phyloP scores from a whole-genome alignment of 2,113 vertebrate species.

The Coregonus clupeaformis region DNA sequence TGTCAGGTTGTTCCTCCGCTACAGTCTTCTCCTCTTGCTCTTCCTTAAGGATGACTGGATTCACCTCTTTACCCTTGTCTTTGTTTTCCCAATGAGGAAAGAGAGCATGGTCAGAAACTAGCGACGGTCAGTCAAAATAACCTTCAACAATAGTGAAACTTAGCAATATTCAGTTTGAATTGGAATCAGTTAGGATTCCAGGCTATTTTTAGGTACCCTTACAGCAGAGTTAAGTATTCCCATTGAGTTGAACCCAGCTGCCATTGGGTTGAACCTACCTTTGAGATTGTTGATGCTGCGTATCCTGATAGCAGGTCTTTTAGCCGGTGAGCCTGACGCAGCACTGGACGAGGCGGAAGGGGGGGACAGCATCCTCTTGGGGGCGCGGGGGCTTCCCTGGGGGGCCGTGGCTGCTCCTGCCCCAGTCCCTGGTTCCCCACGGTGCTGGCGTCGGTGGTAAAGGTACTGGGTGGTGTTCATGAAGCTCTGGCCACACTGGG shows the following conservation, averaged over 20 bases:
- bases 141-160: not conserved
- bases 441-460: slow-evolving; percentile 81
- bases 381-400: slow-evolving; percentile 30
- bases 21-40: slow-evolving; percentile 37
- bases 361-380: slow-evolving; percentile 49
- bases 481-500: slow-evolving; percentile 77
- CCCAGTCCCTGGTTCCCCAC: slow-evolving; percentile 4
- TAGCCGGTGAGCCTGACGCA: no score
- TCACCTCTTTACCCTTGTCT: slow-evolving; percentile 4
- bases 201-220: not conserved
- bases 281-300: slow-evolving; percentile 32
- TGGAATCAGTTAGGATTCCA: no score
- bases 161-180: no score
- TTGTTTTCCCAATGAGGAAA: slow-evolving; percentile 29
- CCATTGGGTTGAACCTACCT: slow-evolving; percentile 39
- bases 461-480: slow-evolving; percentile 90
- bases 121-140: not conserved
- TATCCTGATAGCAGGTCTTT: slow-evolving; percentile 47
- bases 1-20: slow-evolving; percentile 32
- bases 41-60: slow-evolving; percentile 25
- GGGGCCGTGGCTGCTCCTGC: slow-evolving; percentile 10
- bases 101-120: not conserved
- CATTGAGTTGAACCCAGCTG: not conserved
- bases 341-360: slow-evolving; percentile 30
- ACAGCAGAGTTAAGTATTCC: not conserved